These are phyloP conservation scores for Zosterops hypoxanthus DNA, from an alignment of 2,113 vertebrate species.

Conservation along the genomic window DNA sequence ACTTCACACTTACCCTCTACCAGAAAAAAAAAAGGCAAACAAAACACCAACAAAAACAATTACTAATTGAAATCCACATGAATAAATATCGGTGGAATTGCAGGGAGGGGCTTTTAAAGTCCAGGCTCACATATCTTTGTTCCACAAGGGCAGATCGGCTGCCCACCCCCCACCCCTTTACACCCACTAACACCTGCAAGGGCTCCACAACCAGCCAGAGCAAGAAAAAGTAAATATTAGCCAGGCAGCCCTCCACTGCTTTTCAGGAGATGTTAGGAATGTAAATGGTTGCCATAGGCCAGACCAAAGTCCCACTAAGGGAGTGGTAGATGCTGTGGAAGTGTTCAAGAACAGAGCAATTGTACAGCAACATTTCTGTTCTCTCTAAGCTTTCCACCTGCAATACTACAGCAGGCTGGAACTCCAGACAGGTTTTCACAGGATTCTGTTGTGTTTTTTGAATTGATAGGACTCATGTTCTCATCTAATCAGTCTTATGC, in stretches of 20 bases:
- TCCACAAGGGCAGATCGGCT: neutral
- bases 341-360: neutral
- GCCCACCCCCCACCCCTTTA: neutral
- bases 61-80: neutral
- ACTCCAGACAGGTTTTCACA: neutral
- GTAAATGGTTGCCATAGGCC: neutral
- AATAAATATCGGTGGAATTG: neutral
- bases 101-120: neutral
- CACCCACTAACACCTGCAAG: neutral
- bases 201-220: neutral
- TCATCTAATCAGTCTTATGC: neutral
- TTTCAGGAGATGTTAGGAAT: neutral
- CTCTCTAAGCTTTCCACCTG: neutral
- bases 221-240: neutral
- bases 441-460: neutral
- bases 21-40: neutral
- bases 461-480: neutral
- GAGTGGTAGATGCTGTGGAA: neutral
- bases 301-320: neutral
- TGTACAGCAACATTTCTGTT: neutral
- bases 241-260: neutral
- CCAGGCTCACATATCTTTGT: neutral
- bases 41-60: neutral
- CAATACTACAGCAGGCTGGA: neutral
- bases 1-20: constrained; percentile 27